Base-by-base conservation (phyloP, 2,797 vertebrate species). In the Xenentodon cancila region DNA sequence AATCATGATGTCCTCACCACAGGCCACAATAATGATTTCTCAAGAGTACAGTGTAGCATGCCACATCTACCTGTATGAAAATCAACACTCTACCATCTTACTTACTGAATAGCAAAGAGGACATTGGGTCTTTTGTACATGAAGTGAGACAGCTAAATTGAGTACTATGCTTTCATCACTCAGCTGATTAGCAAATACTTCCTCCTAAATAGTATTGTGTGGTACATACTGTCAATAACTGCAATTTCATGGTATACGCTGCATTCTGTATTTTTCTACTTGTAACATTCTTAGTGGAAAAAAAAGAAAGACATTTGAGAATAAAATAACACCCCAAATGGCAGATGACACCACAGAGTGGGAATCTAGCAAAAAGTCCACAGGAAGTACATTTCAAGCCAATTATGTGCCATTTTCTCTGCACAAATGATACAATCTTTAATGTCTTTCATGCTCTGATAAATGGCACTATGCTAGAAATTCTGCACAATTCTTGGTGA, bases 11-110 rank as follows among this genome's bases (percentile, higher is more conserved):
- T 37, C 27, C 45, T 16, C 55, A 22, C 20, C 34, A 49, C 59
- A 48, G 21, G 11, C 25, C 59, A 0, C 0, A 16, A 55, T 51
- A n/a, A 54, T 50, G 40, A 53, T 60, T 74, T 56, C 51, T 53
- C 18, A 9, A n/a, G 9, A 62, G 42, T 34, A 25, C 17, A 70
- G 19, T 8, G 48, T n/a, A 9, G 15, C 25, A 3, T 32, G 46
- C 20, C 30, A 34, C 7, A 12, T 47, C 19, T 37, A 12, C 45
- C 22, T 19, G 20, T 71, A 80, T 62, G 54, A 15, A 73, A 68
- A 63, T 58, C 37, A 11, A 56, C 20, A 11, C 63, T 56, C 9
- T 3, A 21, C 42, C 48, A 15, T 19, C 1, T 45, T 43, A 37
- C 46, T 69, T 3, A 54, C 9, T 20, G 44, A 13, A 47, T 54